Evolutionary conservation across 2,888 invertebrate species (phyloP).

Genomic region (Lepidochrysops patricia): DNA sequence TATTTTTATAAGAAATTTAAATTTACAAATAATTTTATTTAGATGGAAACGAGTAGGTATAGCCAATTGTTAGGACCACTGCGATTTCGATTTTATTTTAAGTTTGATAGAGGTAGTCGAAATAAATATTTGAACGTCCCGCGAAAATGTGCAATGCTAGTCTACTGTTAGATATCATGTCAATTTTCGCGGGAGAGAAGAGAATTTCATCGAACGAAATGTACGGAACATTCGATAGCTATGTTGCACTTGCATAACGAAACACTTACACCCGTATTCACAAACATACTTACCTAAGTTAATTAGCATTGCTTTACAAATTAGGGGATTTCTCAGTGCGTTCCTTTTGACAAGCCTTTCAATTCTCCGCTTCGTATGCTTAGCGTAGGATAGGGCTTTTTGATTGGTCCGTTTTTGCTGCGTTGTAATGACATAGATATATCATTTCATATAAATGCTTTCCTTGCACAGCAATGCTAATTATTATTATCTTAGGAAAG

Average conservation of each 20-base stretch:
- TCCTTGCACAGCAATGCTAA: too few species aligned
- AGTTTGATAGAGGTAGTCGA: background rate
- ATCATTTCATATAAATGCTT: too few species aligned
- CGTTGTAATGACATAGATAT: too few species aligned
- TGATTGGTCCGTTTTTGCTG: too few species aligned
- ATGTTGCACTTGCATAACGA: background rate
- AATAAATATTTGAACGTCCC: background rate
- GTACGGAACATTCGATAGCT: background rate
- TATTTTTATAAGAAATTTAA: background rate
- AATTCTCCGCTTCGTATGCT: too few species aligned
- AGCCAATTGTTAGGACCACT: background rate
- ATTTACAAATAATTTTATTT: background rate
- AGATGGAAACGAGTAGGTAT: background rate
- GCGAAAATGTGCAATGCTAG: constrained; percentile 15
- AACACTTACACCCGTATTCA: too few species aligned
- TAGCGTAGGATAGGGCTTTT: too few species aligned
- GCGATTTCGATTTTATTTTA: background rate
- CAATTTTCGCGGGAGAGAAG: background rate
- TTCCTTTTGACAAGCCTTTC: too few species aligned
- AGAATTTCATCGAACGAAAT: background rate
- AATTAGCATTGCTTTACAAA: too few species aligned
- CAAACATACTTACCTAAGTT: too few species aligned
- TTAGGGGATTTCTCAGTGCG: too few species aligned
- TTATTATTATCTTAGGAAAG: too few species aligned
- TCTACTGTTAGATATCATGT: constrained; percentile 15